Evolutionary conservation across 2,797 vertebrate species (phyloP), one percentile per base, ranked within the genome.

Genomic region (Pterois miles): DNA sequence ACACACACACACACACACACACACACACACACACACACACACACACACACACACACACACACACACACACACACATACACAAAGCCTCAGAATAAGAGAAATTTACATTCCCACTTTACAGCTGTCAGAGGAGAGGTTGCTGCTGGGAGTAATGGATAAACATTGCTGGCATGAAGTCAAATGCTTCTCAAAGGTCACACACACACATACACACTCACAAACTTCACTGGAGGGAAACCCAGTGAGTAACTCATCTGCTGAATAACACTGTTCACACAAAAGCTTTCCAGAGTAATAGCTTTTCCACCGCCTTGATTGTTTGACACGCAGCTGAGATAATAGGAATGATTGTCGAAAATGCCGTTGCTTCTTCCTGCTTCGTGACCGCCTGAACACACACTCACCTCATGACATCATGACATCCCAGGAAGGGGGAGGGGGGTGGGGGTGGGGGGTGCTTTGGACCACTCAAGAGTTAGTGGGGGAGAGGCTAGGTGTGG

Each of bases 301-400:
- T 86, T 88, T 86, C 52, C 67, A 71, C 65, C 71, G 23, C 65
- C 72, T 79, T 90, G 92, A 93, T 93, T 92, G 92, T 90, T 84
- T 82, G 56, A 81, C 72, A 85, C 89, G 86, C 92, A 82, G 72
- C 71, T 58, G 69, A 86, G 69, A 84, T 69, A 67, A 64, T 64
- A 29, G 53, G 69, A 86, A 78, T 86, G 92, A 94, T 95, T 95
- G 95, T 95, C 85, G 12, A 66, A 73, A 56, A 62, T n/a, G 71
- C 53, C 11, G 25, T 8, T 3, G 58, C 69, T 81, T 54, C 54
- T 52, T 72, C 71, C 33, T 58, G 46, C 50, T 59, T 31, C n/a
- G 3, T 3, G 13, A 38, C 50, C 23, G 5, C 57, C 33, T 4
- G 2, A 20, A 57, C 54, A 52, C 54, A 14, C 48, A 65, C 75